These are phyloP conservation scores for Caprella mutica DNA, from an alignment of 2,888 invertebrate species.

Conservation along the genomic window DNA sequence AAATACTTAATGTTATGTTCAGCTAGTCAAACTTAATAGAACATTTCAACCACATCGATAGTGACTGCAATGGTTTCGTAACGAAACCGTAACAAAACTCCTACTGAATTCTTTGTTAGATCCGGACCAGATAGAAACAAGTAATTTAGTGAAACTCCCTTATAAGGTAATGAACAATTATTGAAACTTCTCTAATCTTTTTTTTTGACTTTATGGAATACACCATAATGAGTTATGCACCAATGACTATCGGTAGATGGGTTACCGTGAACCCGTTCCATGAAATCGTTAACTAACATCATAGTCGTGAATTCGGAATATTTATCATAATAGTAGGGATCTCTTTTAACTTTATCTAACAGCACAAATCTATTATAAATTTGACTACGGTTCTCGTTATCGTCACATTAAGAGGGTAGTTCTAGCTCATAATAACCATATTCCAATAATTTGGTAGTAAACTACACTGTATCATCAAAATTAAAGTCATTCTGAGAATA, in stretches of 20 bases:
- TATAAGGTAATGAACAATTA: neutral
- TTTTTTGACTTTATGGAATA: neutral
- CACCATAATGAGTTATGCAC: too few species aligned
- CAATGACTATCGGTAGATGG: neutral
- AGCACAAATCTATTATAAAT: too few species aligned
- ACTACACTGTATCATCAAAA: neutral
- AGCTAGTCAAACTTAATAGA: neutral
- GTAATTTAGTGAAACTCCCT: neutral
- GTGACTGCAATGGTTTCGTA: neutral
- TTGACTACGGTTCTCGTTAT: too few species aligned
- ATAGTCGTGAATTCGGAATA: neutral
- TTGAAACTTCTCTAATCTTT: neutral
- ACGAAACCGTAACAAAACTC: too few species aligned
- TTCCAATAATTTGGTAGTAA: neutral
- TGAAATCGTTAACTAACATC: neutral
- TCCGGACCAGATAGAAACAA: neutral
- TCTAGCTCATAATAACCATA: neutral
- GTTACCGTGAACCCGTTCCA: neutral
- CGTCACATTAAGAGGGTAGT: neutral
- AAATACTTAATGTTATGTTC: neutral
- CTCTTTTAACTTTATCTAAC: too few species aligned
- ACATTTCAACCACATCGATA: neutral
- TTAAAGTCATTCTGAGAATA: neutral
- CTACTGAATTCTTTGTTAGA: neutral
- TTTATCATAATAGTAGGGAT: neutral